Conservation (phyloP, 2,888 invertebrate genomes). For the Malthinus seriepunctatus region DNA sequence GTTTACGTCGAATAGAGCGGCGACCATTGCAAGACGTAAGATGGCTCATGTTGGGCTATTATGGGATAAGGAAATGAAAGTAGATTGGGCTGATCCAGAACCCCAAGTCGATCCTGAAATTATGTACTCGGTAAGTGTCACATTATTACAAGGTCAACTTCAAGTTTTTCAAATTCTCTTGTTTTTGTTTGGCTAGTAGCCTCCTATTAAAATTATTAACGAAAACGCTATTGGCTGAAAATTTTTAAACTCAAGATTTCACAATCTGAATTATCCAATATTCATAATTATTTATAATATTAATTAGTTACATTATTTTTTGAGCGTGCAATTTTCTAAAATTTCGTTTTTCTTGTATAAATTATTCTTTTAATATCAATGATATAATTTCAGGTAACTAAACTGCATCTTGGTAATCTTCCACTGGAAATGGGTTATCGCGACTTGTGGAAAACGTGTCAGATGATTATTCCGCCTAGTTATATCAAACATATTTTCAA, state of each 20-base stretch:
- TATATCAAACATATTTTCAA: constrained; percentile 57
- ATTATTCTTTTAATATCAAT: too few species aligned
- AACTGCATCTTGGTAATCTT: constrained; percentile 74
- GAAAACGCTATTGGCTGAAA: background rate
- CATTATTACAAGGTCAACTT: background rate
- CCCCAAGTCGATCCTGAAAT: constrained; percentile 71
- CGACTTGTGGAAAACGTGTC: constrained; percentile 56
- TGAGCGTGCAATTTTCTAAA: too few species aligned
- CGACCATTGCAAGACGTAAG: constrained; percentile 70
- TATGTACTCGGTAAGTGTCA: constrained; percentile 65
- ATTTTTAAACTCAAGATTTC: background rate
- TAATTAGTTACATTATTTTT: too few species aligned
- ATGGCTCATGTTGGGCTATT: constrained; percentile 66
- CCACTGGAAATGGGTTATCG: constrained; percentile 60
- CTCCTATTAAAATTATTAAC: too few species aligned
- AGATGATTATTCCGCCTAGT: constrained; percentile 41
- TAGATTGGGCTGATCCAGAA: constrained; percentile 89
- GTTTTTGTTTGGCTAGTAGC: too few species aligned
- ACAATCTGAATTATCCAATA: background rate
- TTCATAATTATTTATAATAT: background rate
- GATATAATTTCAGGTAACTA: constrained; percentile 69
- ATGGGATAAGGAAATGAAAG: constrained; percentile 62
- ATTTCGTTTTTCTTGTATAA: too few species aligned
- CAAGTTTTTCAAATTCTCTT: background rate
- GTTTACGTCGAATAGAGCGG: constrained; percentile 76